Percentiles rank a stretch among this genome's conserved stretches.
phyloP scores from a whole-genome alignment of 1,140 invertebrate species.

The Caenorhabditis tropicalis region DNA sequence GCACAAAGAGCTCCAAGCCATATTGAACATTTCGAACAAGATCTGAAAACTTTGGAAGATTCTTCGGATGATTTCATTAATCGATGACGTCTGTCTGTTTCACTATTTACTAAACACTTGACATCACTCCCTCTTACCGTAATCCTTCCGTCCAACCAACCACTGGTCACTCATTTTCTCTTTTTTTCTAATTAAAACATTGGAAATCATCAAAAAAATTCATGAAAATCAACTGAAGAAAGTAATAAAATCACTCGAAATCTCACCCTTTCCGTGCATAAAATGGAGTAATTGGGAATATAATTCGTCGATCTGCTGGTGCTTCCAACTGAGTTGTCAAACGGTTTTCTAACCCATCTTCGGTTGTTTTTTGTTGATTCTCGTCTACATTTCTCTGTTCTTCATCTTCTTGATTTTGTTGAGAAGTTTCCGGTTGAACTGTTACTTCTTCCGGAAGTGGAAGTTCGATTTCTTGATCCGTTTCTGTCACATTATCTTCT shows the following conservation, averaged over 20 bases:
- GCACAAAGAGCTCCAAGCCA: constrained; percentile 51
- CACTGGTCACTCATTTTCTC: too few relatives aligned
- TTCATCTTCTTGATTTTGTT: not conserved
- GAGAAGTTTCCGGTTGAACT: not conserved
- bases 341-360: not conserved
- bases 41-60: constrained; percentile 17
- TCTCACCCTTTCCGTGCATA: not conserved
- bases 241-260: too few relatives aligned
- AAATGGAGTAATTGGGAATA: constrained; percentile 13
- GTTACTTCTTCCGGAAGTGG: not conserved
- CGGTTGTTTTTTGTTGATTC: not conserved
- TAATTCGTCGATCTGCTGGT: not conserved
- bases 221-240: too few relatives aligned
- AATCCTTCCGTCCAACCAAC: constrained; percentile 8
- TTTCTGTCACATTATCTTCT: constrained; percentile 19
- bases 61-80: not conserved
- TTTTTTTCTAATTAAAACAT: too few relatives aligned
- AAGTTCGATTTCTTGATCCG: constrained; percentile 2
- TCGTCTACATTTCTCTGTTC: not conserved
- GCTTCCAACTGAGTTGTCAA: not conserved
- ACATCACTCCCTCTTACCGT: constrained; percentile 10
- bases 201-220: too few relatives aligned
- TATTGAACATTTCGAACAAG: constrained; percentile 45
- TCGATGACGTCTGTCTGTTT: too few relatives aligned
- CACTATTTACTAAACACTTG: not conserved